These are phyloP conservation scores for Abramis brama DNA, from an alignment of 2,113 vertebrate genomes.

Conservation along the genomic window DNA sequence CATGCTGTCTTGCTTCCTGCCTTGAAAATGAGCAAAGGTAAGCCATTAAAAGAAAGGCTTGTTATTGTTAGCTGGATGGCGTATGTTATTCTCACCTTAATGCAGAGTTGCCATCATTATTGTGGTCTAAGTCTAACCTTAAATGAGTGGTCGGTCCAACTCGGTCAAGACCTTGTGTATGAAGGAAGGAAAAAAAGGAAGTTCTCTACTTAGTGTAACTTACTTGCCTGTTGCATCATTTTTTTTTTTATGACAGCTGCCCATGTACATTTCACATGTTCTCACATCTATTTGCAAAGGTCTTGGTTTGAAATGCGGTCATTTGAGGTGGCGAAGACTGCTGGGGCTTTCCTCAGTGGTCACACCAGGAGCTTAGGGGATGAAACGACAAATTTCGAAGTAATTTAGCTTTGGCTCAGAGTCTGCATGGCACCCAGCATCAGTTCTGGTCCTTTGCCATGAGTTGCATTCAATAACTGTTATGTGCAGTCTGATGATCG, in stretches of 20 bases:
- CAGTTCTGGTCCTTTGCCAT: slow-evolving; percentile 54
- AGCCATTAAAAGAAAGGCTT: slow-evolving; percentile 7
- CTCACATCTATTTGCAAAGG: not conserved
- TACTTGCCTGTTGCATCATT: slow-evolving; percentile 46
- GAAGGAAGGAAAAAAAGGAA: slow-evolving; percentile 35
- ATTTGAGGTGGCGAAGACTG: slow-evolving; percentile 9
- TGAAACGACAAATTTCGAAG: slow-evolving; percentile 60
- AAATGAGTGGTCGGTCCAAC: not conserved
- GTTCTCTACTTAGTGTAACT: not conserved
- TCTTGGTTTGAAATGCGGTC: slow-evolving; percentile 11
- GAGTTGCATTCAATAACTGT: slow-evolving; percentile 46
- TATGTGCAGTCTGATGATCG: slow-evolving; percentile 33
- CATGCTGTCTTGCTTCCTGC: slow-evolving; percentile 36
- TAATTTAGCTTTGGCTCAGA: slow-evolving; percentile 63
- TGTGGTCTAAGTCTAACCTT: not conserved
- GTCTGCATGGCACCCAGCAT: slow-evolving; percentile 56
- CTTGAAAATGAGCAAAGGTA: slow-evolving; percentile 34
- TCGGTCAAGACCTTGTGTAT: not conserved
- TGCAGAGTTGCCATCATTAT: not conserved
- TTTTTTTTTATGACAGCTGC: not conserved
- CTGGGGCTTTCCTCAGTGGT: slow-evolving; percentile 48
- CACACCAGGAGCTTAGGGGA: slow-evolving; percentile 61
- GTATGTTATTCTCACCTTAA: not conserved
- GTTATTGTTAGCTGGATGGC: not conserved
- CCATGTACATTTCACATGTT: not conserved